A percentile compares a stretch with the other conserved stretches of the same genome.
Evolutionary conservation across 2,888 invertebrate genomes (phyloP).

Genomic region (Anorthoa munda): DNA sequence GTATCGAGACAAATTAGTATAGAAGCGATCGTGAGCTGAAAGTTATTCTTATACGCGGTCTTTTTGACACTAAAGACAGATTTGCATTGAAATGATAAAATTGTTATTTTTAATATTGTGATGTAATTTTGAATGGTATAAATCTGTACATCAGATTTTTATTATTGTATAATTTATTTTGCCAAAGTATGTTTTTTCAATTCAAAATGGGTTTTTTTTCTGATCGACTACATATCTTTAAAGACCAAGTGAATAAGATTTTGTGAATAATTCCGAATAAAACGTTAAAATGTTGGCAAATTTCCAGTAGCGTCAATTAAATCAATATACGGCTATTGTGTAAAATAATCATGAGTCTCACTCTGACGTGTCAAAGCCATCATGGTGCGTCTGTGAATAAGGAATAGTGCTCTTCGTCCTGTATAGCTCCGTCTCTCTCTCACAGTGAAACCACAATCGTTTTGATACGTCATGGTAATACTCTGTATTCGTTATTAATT

Average conservation of each 20-base stretch:
- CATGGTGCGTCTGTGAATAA: no score
- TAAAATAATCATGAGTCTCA: not conserved
- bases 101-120: conserved; percentile 14
- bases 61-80: not conserved
- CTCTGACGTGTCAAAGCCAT: no score
- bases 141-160: not conserved
- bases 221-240: not conserved
- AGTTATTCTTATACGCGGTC: conserved; percentile 50
- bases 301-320: not conserved
- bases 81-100: not conserved
- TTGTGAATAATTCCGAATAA: conserved; percentile 14
- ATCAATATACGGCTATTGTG: not conserved
- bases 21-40: conserved; percentile 67
- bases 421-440: no score
- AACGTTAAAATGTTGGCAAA: not conserved
- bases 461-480: no score
- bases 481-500: not conserved
- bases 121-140: conserved; percentile 8
- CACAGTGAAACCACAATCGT: no score
- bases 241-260: not conserved
- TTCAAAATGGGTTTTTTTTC: not conserved
- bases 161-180: conserved; percentile 2
- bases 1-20: conserved; percentile 50
- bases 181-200: not conserved
- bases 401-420: no score